These are phyloP conservation scores for Amblyteles armatorius DNA, from an alignment of 2,888 invertebrate species.

Conservation along the genomic window DNA sequence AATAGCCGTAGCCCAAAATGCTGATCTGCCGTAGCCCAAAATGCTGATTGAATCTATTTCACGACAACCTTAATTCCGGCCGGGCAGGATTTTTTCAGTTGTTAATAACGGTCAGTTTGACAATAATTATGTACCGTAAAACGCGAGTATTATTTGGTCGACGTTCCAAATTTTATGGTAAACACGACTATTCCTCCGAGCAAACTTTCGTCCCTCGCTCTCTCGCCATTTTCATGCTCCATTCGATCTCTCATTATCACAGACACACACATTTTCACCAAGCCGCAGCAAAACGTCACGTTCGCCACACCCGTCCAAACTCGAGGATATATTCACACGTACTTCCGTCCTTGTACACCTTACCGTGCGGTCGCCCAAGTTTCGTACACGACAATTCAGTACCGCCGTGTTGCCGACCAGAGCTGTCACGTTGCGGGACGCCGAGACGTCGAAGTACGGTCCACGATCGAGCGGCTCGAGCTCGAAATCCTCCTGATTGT, in stretches of 20 bases:
- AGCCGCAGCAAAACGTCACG: constrained; percentile 16
- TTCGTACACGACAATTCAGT: constrained; percentile 91
- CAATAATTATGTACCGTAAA: not conserved
- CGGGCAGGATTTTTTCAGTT: no score
- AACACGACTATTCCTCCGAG: not conserved
- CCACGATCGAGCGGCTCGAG: constrained; percentile 86
- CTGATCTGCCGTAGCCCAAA: no score
- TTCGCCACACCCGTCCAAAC: constrained; percentile 14
- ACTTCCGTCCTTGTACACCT: constrained; percentile 76
- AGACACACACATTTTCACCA: not conserved
- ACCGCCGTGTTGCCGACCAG: constrained; percentile 92
- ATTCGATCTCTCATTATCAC: constrained; percentile 23
- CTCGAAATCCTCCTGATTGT: constrained; percentile 82
- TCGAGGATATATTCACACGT: constrained; percentile 13
- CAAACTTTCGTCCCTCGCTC: constrained; percentile 19
- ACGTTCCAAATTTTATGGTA: not conserved
- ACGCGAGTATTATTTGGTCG: not conserved
- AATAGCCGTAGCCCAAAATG: no score
- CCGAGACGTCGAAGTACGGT: constrained; percentile 90
- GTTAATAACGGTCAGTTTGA: no score
- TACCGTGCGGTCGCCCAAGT: constrained; percentile 92
- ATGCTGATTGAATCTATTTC: no score
- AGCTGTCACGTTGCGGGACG: constrained; percentile 91
- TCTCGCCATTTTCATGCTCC: constrained; percentile 1
- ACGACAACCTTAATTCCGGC: no score